Base-by-base conservation (phyloP, 2,888 invertebrate genomes). In the Micropterix aruncella region DNA sequence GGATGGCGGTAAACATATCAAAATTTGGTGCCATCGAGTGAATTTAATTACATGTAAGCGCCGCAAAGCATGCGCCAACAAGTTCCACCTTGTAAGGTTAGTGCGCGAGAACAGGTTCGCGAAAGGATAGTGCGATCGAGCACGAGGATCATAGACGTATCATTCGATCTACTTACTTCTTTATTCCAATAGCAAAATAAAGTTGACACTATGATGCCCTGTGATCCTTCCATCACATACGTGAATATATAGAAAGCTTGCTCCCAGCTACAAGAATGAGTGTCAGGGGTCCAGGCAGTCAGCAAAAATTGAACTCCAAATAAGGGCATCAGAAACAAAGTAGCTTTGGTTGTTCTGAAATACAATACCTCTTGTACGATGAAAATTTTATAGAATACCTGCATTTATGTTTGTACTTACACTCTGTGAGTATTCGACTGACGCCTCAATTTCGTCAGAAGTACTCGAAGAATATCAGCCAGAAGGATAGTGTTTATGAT, bases 301-400 rank as follows among this genome's bases (percentile, higher is more conserved):
- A 82, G 60, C 15, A 83, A 63, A 53, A 81, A 79, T 54, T 83
- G 82, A 1, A 79, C 65, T 1, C 83, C 83, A 51, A 83, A 80
- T 27, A 84, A 61, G 1, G 83, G 82, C 60, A 83, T 73, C 50
- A 83, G 64, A 52, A 83, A 78, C 40, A 81, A 53, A 0, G 79
- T 78, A 0, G 82, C 80, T 54, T 77, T 76, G 15, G 78, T 67
- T 19, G 79, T 76, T 58, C 80, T 80, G 56, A 54, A 58, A 60
- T 48, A 40, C 44, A 43, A n/a, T n/a, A n/a, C n/a, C n/a, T n/a
- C n/a, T n/a, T n/a, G n/a, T n/a, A n/a, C n/a, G n/a, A n/a, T n/a
- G 27, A 7, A 17, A 2, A 17, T 1, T 2, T 9, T 1, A 5
- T 9, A 5, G 14, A 3, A 12, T 9, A 12, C 2, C 37, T n/a